Conservation (phyloP, 2,888 invertebrate genomes). For the Acleris literana region DNA sequence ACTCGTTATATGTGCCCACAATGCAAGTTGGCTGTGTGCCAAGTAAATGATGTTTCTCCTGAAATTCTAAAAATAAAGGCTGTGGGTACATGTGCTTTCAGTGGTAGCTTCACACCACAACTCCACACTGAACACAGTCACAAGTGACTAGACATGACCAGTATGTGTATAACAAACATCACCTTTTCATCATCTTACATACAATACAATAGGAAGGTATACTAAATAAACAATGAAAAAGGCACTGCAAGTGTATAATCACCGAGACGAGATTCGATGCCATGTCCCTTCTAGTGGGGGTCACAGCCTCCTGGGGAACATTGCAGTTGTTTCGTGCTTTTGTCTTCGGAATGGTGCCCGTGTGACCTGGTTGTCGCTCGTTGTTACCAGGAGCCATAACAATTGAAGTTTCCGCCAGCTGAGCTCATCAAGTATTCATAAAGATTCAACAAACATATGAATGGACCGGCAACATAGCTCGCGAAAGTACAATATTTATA, state of each 20-base stretch:
- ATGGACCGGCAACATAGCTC: slow-evolving; percentile 37
- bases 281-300: slow-evolving; percentile 84
- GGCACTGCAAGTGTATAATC: slow-evolving; percentile 41
- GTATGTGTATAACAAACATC: slow-evolving; percentile 24
- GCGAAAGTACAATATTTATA: slow-evolving; percentile 22
- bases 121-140: slow-evolving; percentile 28
- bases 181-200: background rate
- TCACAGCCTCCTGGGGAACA: slow-evolving; percentile 84
- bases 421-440: slow-evolving; percentile 44
- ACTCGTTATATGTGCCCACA: slow-evolving; percentile 22
- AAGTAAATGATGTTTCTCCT: slow-evolving; percentile 58
- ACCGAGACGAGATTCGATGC: slow-evolving; percentile 80
- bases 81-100: slow-evolving; percentile 52
- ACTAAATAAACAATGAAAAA: background rate
- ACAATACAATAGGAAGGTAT: background rate
- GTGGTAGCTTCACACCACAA: slow-evolving; percentile 61
- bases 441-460: slow-evolving; percentile 31
- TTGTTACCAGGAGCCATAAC: slow-evolving; percentile 82
- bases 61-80: slow-evolving; percentile 71
- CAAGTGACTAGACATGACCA: background rate
- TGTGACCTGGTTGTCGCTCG: slow-evolving; percentile 79
- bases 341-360: slow-evolving; percentile 88
- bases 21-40: slow-evolving; percentile 66
- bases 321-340: slow-evolving; percentile 85
- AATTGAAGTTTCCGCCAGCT: slow-evolving; percentile 43